Conservation (phyloP, 2,113 vertebrate species). For the Petroica traversi region DNA sequence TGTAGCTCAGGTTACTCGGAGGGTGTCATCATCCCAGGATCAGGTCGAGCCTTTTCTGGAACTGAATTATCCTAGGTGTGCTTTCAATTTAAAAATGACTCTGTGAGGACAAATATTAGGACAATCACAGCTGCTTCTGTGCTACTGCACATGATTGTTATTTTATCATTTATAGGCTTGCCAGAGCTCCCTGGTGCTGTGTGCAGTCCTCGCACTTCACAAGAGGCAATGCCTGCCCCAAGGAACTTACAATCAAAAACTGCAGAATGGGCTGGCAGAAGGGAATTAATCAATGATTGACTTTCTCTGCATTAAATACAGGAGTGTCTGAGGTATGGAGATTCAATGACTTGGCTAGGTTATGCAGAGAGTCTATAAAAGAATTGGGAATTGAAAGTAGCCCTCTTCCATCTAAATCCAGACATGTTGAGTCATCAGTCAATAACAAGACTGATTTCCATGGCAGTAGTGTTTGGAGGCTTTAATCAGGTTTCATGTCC, state of each 20-base stretch:
- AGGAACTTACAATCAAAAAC: not conserved
- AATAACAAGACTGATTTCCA: conserved; percentile 62
- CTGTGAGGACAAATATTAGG: conserved; percentile 51
- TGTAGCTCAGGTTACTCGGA: not conserved
- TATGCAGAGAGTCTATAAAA: conserved; percentile 41
- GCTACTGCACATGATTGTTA: conserved; percentile 4
- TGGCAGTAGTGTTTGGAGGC: conserved; percentile 26
- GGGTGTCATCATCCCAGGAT: not conserved
- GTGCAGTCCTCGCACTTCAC: not conserved
- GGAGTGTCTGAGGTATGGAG: conserved; percentile 18
- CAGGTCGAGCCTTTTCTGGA: not conserved
- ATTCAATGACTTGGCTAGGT: conserved; percentile 47
- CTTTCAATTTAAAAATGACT: conserved; percentile 38
- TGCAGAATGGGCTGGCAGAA: not conserved
- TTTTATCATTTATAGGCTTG: not conserved
- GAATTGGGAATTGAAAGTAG: conserved; percentile 52
- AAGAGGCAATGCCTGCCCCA: not conserved
- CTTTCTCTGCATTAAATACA: conserved; percentile 42
- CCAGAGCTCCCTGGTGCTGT: not conserved
- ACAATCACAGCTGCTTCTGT: conserved; percentile 37
- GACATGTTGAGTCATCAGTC: conserved; percentile 62
- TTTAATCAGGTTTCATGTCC: conserved; percentile 51
- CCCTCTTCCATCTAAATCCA: conserved; percentile 59
- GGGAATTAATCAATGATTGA: conserved; percentile 43
- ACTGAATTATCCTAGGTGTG: conserved; percentile 30